phyloP scores from a whole-genome alignment of 2,113 vertebrate genomes.

The Dicaeum eximium region DNA sequence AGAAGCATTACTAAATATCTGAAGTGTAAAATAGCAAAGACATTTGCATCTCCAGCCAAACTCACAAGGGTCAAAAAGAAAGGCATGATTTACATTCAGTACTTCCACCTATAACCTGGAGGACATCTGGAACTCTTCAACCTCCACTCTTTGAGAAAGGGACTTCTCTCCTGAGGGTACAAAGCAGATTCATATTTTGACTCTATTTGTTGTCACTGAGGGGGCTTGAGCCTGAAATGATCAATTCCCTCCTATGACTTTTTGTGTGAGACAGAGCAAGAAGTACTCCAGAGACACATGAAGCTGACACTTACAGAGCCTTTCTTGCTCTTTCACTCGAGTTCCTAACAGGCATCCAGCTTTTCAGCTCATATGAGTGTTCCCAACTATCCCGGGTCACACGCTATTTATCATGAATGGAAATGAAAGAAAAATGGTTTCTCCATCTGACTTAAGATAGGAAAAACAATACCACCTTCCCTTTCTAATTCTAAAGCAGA shows the following conservation, averaged over 20 bases:
- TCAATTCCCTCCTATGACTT: neutral
- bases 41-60: slow-evolving; percentile 6
- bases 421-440: neutral
- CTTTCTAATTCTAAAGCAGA: neutral
- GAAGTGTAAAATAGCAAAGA: neutral
- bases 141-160: neutral
- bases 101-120: neutral
- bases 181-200: neutral
- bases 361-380: neutral
- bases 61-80: neutral
- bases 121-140: slow-evolving; percentile 25
- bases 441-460: neutral
- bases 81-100: neutral
- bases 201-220: neutral
- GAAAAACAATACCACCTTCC: neutral
- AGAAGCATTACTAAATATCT: slow-evolving; percentile 8
- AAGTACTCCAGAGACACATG: neutral
- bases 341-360: neutral
- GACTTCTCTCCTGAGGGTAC: neutral
- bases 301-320: neutral
- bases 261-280: neutral
- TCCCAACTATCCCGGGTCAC: neutral
- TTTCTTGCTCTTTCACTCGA: neutral
- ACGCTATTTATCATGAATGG: neutral
- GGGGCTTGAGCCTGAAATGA: neutral